Conservation (phyloP, 2,797 vertebrate species). For the Cirrhinus molitorella region DNA sequence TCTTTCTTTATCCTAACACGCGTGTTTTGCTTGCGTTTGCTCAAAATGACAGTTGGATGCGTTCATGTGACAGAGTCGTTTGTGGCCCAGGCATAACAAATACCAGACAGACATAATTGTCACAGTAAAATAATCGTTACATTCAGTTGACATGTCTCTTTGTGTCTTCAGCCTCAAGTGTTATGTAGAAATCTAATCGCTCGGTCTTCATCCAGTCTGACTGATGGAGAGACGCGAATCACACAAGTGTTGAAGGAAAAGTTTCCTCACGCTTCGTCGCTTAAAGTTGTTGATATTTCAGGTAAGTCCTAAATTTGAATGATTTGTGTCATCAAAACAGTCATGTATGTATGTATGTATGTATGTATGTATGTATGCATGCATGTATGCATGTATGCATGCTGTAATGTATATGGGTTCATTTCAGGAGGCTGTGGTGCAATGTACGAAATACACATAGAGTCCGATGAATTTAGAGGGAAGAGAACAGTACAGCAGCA, state of each 20-base stretch:
- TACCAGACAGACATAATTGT: not conserved
- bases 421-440: slow-evolving; percentile 91
- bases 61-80: not conserved
- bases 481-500: slow-evolving; percentile 93
- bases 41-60: not conserved
- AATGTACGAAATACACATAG: slow-evolving; percentile 96
- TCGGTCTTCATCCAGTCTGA: slow-evolving; percentile 76
- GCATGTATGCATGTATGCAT: too few relatives aligned
- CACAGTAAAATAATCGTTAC: not conserved
- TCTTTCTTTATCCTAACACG: not conserved
- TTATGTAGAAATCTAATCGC: slow-evolving; percentile 44
- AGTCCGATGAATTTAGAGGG: slow-evolving; percentile 92
- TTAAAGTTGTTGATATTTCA: slow-evolving; percentile 91
- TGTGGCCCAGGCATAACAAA: not conserved
- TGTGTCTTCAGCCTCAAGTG: slow-evolving; percentile 20
- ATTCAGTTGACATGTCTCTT: not conserved
- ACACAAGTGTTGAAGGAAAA: slow-evolving; percentile 80
- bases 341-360: too few relatives aligned
- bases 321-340: too few relatives aligned
- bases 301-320: slow-evolving; percentile 69
- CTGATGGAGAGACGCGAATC: slow-evolving; percentile 84
- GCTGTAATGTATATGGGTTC: not conserved
- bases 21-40: not conserved
- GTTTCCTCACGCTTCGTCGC: slow-evolving; percentile 85
- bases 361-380: too few relatives aligned